Percentiles rank a stretch among this genome's conserved stretches.
phyloP scores from a whole-genome alignment of 2,888 invertebrate genomes.

The Phyllotreta cruciferae region DNA sequence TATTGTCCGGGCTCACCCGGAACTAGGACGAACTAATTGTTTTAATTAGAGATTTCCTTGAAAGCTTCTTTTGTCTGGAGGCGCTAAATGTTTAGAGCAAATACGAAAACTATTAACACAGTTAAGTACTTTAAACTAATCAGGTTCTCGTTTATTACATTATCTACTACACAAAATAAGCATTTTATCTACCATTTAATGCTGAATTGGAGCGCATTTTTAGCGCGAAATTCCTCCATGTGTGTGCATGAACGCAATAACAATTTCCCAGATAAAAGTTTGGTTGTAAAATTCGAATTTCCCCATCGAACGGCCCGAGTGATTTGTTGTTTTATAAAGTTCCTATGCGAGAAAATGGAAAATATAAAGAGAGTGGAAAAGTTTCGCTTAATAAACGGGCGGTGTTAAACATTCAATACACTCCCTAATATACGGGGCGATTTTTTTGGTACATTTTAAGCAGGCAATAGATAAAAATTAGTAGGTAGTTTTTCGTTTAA shows the following conservation, averaged over 20 bases:
- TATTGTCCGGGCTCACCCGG: conserved; percentile 1
- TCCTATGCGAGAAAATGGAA: conserved; percentile 2
- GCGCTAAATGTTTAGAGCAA: conserved; percentile 24
- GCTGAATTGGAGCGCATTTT: neutral
- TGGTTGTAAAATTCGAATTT: conserved; percentile 1
- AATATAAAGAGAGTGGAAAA: conserved; percentile 3
- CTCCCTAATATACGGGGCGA: neutral
- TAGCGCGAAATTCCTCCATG: neutral
- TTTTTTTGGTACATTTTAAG: too few species aligned
- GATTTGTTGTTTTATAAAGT: conserved; percentile 13
- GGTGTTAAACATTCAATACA: neutral
- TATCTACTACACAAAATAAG: too few species aligned
- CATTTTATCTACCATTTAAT: too few species aligned
- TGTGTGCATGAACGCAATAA: conserved; percentile 11
- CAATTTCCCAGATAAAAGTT: conserved; percentile 12
- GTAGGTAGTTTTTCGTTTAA: neutral
- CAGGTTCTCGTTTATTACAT: too few species aligned
- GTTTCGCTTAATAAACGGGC: conserved; percentile 10
- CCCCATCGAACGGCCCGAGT: neutral
- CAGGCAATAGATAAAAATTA: conserved; percentile 3
- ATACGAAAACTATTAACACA: conserved; percentile 1
- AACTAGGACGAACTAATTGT: conserved; percentile 29
- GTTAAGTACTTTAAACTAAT: too few species aligned
- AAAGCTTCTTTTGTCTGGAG: conserved; percentile 23
- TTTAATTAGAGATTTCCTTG: conserved; percentile 21